Conservation (phyloP, 2,113 vertebrate species). For the Pelmatolapia mariae region DNA sequence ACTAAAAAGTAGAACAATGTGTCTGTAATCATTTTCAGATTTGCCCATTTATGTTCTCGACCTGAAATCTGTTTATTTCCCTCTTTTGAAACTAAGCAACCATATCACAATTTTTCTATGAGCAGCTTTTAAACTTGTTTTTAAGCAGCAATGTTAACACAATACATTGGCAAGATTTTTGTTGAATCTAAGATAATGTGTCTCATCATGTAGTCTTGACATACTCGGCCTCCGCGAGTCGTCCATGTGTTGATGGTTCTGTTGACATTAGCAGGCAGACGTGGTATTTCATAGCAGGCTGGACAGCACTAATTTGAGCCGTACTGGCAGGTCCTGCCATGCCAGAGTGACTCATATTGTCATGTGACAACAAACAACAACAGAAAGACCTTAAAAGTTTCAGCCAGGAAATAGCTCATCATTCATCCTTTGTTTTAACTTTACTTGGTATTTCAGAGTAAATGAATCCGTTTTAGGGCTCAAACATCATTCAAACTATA, state of each 20-base stretch:
- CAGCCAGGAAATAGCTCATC: background rate
- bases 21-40: background rate
- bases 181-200: background rate
- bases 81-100: background rate
- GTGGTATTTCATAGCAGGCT: conserved; percentile 20
- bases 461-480: background rate
- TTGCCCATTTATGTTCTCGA: background rate
- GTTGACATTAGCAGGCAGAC: background rate
- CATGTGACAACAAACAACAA: background rate
- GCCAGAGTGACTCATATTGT: background rate
- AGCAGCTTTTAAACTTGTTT: background rate
- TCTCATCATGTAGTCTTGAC: background rate
- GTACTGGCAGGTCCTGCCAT: background rate
- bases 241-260: background rate
- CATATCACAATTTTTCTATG: background rate
- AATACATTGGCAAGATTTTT: accelerated
- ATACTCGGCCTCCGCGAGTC: accelerated
- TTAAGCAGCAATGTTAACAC: background rate
- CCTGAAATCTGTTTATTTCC: background rate
- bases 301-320: background rate
- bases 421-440: background rate
- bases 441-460: background rate
- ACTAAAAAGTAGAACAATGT: background rate
- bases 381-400: background rate
- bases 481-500: background rate